A percentile compares a stretch with the other conserved stretches of the same genome.
phyloP scores from a whole-genome alignment of 53 echinoderm and acorn worm species.

The Glandiceps talaboti region DNA sequence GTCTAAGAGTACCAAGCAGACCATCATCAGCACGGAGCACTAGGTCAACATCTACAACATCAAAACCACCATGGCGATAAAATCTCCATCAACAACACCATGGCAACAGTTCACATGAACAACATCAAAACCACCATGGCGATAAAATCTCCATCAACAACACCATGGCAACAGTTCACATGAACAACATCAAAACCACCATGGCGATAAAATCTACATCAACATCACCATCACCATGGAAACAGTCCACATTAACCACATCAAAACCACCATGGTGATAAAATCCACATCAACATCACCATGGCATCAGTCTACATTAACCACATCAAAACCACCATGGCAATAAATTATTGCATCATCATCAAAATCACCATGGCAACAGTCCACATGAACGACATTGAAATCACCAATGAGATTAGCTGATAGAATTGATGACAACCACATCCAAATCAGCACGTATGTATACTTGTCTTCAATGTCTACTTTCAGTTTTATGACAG shows the following conservation, averaged over 20 bases:
- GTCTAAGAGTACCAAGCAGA: constrained; percentile 14
- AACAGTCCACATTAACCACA: neutral
- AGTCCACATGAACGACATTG: neutral
- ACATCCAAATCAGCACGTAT: constrained; percentile 21
- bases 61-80: constrained; percentile 27
- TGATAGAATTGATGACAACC: neutral
- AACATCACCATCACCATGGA: constrained; percentile 8
- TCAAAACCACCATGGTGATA: constrained; percentile 28
- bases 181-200: constrained; percentile 11
- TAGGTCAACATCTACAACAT: neutral
- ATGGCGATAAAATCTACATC: constrained; percentile 28
- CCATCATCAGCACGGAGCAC: constrained; percentile 23
- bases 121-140: constrained; percentile 26
- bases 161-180: neutral
- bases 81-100: constrained; percentile 23
- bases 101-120: neutral
- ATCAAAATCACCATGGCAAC: constrained; percentile 1
- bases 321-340: constrained; percentile 26
- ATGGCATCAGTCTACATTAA: neutral
- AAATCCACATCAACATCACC: constrained; percentile 17
- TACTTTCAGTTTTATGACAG: too few relatives aligned
- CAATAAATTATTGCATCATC: constrained; percentile 18
- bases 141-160: constrained; percentile 27
- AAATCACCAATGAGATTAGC: constrained; percentile 22
- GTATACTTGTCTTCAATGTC: too few relatives aligned